Conservation (phyloP, 2,888 invertebrate genomes). For the Coenonympha glycerion region DNA sequence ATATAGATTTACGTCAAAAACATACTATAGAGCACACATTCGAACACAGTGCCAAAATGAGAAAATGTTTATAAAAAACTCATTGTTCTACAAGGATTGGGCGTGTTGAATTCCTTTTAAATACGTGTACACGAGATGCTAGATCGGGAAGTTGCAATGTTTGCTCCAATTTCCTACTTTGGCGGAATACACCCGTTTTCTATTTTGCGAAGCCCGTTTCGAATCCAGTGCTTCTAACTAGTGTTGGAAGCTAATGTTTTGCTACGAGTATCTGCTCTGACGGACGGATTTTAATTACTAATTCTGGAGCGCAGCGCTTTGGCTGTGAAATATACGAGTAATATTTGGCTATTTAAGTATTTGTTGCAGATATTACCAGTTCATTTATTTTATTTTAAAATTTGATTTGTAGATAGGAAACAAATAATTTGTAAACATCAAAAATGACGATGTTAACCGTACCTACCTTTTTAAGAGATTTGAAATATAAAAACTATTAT, state of each 20-base stretch:
- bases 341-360: slow-evolving; percentile 8
- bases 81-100: slow-evolving; percentile 13
- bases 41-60: background rate
- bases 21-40: background rate
- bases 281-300: slow-evolving; percentile 24
- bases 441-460: no score
- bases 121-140: slow-evolving; percentile 30
- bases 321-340: background rate
- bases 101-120: slow-evolving; percentile 35
- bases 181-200: slow-evolving; percentile 44
- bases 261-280: slow-evolving; percentile 19
- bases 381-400: background rate
- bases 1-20: no score
- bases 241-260: slow-evolving; percentile 25
- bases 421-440: no score
- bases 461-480: no score
- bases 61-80: background rate
- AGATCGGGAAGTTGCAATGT: slow-evolving; percentile 56
- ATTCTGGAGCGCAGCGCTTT: slow-evolving; percentile 6
- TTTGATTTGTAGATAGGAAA: no score
- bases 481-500: no score
- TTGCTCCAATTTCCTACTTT: slow-evolving; percentile 68
- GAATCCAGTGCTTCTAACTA: background rate
- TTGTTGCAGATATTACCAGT: background rate
- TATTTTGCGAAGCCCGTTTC: slow-evolving; percentile 43